Evolutionary conservation across 2,113 vertebrate species (phyloP).

Genomic region (Colossoma macropomum): DNA sequence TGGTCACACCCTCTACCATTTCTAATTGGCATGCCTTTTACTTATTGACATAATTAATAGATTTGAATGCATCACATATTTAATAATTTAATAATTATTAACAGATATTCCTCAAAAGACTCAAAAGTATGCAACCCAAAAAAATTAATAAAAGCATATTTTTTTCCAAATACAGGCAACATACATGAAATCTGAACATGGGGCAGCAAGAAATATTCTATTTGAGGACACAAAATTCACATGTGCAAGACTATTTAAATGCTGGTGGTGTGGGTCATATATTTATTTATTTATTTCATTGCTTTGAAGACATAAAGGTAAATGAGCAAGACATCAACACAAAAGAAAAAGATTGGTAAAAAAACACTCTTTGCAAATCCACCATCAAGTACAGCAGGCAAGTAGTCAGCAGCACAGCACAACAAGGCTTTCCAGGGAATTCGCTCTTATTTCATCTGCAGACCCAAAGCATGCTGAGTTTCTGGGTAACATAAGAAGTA

Average conservation of each 20-base stretch:
- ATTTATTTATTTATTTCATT: not conserved
- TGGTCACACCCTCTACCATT: too few relatives aligned
- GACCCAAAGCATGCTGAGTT: constrained; percentile 76
- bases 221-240: not conserved
- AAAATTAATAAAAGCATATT: too few relatives aligned
- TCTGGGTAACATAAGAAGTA: constrained; percentile 76
- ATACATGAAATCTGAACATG: not conserved
- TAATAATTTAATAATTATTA: too few relatives aligned
- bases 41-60: too few relatives aligned
- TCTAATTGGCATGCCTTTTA: too few relatives aligned
- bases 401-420: not conserved
- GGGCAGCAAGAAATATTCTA: not conserved
- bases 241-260: not conserved
- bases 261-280: not conserved
- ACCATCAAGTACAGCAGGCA: not conserved
- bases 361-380: not conserved
- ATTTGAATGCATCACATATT: too few relatives aligned
- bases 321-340: not conserved
- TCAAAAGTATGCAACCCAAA: too few relatives aligned
- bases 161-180: not conserved
- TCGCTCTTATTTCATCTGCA: constrained; percentile 71
- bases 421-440: not conserved
- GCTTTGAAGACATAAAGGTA: not conserved
- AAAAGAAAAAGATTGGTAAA: not conserved
- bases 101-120: too few relatives aligned